Percentiles rank a stretch among this genome's conserved stretches.
Evolutionary conservation across 2,113 vertebrate genomes (phyloP).

Genomic region (Tupaia chinensis): DNA sequence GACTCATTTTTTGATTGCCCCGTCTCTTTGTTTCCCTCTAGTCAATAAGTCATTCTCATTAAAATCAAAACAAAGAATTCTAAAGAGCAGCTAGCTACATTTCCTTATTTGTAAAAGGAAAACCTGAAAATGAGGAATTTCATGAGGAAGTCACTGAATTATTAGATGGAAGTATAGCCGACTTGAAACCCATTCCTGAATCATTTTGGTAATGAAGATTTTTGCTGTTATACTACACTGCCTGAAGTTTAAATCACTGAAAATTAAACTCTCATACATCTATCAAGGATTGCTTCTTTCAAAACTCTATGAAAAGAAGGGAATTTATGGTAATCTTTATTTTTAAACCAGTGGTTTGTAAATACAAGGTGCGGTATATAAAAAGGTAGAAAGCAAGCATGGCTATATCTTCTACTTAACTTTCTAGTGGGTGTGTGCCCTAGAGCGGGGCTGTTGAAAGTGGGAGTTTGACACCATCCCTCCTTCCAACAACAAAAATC

Average conservation of each 20-base stretch:
- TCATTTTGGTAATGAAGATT: slow-evolving; percentile 17
- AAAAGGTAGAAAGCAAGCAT: neutral
- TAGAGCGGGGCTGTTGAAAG: neutral
- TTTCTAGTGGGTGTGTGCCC: neutral
- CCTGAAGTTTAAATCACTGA: neutral
- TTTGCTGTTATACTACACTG: neutral
- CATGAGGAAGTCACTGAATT: neutral
- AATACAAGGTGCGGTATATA: neutral
- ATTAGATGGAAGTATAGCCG: neutral
- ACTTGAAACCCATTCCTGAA: neutral
- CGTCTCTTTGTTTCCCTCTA: neutral
- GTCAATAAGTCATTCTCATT: neutral
- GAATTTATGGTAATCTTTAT: neutral
- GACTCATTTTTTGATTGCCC: neutral
- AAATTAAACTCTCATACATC: neutral
- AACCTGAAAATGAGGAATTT: neutral
- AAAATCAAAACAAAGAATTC: slow-evolving; percentile 14
- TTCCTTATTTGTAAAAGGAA: slow-evolving; percentile 1
- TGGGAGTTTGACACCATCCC: neutral
- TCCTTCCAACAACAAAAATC: neutral
- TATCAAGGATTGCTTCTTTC: neutral
- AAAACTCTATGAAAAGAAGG: slow-evolving; percentile 4
- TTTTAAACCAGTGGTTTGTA: neutral
- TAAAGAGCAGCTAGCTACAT: neutral
- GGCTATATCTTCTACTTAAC: neutral